Evolutionary conservation across 2,888 invertebrate genomes (phyloP), one percentile per base, ranked within the genome.

Genomic region (Leptinotarsa juncta): DNA sequence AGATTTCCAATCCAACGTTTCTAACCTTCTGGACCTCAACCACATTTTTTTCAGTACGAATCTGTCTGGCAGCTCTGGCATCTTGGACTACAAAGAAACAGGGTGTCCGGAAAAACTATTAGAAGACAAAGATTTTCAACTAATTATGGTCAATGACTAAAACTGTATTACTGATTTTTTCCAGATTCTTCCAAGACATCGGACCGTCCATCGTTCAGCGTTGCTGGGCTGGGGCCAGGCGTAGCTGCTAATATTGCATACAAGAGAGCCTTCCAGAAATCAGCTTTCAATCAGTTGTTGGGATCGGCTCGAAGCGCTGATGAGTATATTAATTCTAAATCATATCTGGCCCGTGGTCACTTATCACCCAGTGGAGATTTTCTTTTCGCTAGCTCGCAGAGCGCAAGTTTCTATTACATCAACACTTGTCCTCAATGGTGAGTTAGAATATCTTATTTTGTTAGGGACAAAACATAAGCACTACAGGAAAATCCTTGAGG

Each of bases 401-500:
- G 86, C 72, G 84, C 89, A 2, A 90, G 90, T 2, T 90, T 89
- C 81, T 90, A 87, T 81, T 91, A 89, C 83, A 83, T 89, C 49
- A 91, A 91, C 79, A 86, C 85, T 1, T 87, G 87, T 16, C 90
- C 90, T 0, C 89, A 90, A 80, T 91, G 89, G 89, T 89, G 89
- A 81, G 81, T 60, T 3, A 23, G 5, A 14, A 60, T 20, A 26
- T 16, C 4, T 80, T 12, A 4, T 42, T 32, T 65, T 20, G 65
- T 65, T 2, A 68, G 1, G 4, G 5, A 5, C 26, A 26, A 26
- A 26, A 26, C 5, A 26, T 5, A 26, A 1, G 5, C 26, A 26
- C 26, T 26, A 26, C 26, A 26, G 26, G 1, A 5, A 26, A 26
- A 26, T 26, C 1, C 4, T 26, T 26, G 0, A 26, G 4, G 5